Conservation (phyloP, 2,888 invertebrate genomes). For the Smittia sp. region DNA sequence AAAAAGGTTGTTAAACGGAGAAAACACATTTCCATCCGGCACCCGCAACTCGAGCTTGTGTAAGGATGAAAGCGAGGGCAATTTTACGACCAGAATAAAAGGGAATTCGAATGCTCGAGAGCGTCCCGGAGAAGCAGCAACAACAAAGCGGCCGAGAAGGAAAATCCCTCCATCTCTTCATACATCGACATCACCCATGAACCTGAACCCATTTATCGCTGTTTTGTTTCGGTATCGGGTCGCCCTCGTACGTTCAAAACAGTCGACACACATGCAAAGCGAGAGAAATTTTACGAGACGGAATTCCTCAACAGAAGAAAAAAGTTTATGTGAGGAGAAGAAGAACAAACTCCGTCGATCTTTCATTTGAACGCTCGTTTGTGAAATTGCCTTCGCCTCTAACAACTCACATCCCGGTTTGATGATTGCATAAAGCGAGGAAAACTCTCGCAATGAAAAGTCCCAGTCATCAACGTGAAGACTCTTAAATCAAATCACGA, state of each 20-base stretch:
- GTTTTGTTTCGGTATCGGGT: neutral
- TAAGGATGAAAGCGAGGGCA: neutral
- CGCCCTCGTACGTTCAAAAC: conserved; percentile 6
- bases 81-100: conserved; percentile 7
- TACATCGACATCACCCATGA: conserved; percentile 16
- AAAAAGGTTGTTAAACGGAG: conserved; percentile 1
- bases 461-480: neutral
- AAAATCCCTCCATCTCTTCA: conserved; percentile 36
- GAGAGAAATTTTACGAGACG: conserved; percentile 22
- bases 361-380: neutral
- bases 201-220: conserved; percentile 33
- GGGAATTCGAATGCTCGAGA: neutral
- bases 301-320: conserved; percentile 36
- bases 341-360: neutral
- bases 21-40: conserved; percentile 37
- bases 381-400: neutral
- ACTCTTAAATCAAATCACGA: neutral
- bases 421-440: neutral
- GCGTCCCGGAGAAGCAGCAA: conserved; percentile 20
- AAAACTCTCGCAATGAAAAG: neutral
- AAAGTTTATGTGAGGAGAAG: neutral
- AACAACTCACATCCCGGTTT: neutral
- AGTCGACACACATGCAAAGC: neutral
- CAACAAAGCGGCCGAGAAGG: conserved; percentile 22
- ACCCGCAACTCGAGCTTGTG: conserved; percentile 22